Percentiles rank a stretch among this genome's conserved stretches.
These are phyloP conservation scores for Dynastes tityus DNA, from an alignment of 2,888 invertebrate species.

Conservation along the genomic window DNA sequence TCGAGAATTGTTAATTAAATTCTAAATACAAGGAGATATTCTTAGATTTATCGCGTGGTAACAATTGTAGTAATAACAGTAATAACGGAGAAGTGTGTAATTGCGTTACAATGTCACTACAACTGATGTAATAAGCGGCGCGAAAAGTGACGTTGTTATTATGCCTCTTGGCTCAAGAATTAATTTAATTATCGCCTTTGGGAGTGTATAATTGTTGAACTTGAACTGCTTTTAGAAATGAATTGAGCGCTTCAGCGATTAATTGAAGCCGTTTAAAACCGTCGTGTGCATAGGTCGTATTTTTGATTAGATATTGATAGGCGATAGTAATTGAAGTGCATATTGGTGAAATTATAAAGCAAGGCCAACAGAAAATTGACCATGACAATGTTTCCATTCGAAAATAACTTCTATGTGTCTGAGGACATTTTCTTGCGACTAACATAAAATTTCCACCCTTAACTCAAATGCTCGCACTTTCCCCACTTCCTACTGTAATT, in stretches of 20 bases:
- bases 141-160: not conserved
- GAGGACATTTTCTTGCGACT: too few species aligned
- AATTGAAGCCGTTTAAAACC: not conserved
- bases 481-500: too few species aligned
- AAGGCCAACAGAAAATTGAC: too few species aligned
- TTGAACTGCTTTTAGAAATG: slow-evolving; percentile 38
- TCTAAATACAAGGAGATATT: slow-evolving; percentile 28
- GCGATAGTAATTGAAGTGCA: not conserved
- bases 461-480: too few species aligned
- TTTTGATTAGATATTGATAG: not conserved
- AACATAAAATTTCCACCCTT: too few species aligned
- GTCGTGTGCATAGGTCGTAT: not conserved
- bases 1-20: slow-evolving; percentile 31
- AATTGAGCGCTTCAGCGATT: slow-evolving; percentile 2
- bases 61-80: slow-evolving; percentile 29
- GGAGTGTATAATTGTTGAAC: slow-evolving; percentile 35
- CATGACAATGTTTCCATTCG: too few species aligned
- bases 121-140: slow-evolving; percentile 21
- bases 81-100: slow-evolving; percentile 9
- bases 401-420: too few species aligned
- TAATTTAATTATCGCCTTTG: slow-evolving; percentile 31
- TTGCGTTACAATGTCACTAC: slow-evolving; percentile 43
- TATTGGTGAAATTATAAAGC: too few species aligned
- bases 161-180: not conserved
- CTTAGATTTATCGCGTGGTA: slow-evolving; percentile 44